phyloP scores from a whole-genome alignment of 1,140 invertebrate species.

The Apis dorsata region DNA sequence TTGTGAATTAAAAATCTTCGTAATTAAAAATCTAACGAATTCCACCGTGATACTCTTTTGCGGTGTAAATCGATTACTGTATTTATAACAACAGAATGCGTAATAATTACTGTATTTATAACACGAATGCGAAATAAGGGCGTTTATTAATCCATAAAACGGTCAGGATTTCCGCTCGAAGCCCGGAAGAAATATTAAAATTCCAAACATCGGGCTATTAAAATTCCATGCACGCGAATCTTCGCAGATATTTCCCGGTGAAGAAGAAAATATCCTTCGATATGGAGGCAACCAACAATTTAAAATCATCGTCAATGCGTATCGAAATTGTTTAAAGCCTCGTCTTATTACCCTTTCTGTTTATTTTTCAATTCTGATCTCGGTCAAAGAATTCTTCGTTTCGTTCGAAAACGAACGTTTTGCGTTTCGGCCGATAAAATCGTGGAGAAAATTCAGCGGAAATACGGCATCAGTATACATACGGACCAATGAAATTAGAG shows the following conservation, averaged over 20 bases:
- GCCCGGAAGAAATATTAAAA: constrained; percentile 18
- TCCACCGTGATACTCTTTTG: neutral
- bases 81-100: neutral
- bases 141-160: constrained; percentile 7
- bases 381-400: too few relatives aligned
- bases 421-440: neutral
- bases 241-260: neutral
- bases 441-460: neutral
- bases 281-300: neutral
- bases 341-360: too few relatives aligned
- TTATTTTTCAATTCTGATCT: too few relatives aligned
- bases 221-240: constrained; percentile 5
- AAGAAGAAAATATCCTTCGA: neutral
- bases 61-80: neutral
- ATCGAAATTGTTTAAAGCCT: too few relatives aligned
- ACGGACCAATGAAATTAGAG: neutral
- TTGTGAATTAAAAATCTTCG: constrained; percentile 5
- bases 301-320: too few relatives aligned
- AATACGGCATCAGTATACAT: neutral
- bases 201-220: constrained; percentile 23
- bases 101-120: neutral
- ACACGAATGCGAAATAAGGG: neutral
- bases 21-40: neutral
- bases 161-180: neutral
- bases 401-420: too few relatives aligned